These are phyloP conservation scores for Argopecten irradians DNA, from an alignment of 1,140 invertebrate species.

Conservation along the genomic window DNA sequence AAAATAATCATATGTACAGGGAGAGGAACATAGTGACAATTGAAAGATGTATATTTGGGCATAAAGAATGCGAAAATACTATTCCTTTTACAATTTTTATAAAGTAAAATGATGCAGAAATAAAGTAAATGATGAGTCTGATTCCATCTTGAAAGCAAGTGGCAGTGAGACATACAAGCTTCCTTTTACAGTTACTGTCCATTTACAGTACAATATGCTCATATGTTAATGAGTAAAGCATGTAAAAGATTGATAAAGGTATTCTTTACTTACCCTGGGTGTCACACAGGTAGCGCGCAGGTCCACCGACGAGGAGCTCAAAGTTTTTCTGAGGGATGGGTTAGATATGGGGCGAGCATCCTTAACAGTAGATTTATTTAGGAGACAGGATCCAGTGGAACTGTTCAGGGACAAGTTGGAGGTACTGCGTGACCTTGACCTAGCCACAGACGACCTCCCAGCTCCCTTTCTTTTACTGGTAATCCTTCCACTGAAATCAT, in stretches of 20 bases:
- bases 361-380: slow-evolving; percentile 43
- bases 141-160: too few relatives aligned
- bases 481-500: not conserved
- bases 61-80: too few relatives aligned
- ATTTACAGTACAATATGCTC: too few relatives aligned
- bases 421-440: slow-evolving; percentile 34
- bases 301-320: slow-evolving; percentile 46
- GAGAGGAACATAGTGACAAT: not conserved
- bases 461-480: slow-evolving; percentile 6
- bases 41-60: too few relatives aligned
- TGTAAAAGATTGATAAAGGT: too few relatives aligned
- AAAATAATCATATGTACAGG: not conserved
- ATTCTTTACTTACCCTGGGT: slow-evolving; percentile 47
- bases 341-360: slow-evolving; percentile 42
- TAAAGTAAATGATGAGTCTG: too few relatives aligned
- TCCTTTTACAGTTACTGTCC: too few relatives aligned
- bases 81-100: too few relatives aligned
- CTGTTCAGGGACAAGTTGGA: slow-evolving; percentile 46
- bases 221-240: too few relatives aligned
- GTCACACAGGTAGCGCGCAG: slow-evolving; percentile 37
- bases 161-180: too few relatives aligned
- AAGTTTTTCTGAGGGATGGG: slow-evolving; percentile 36
- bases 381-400: slow-evolving; percentile 45
- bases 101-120: too few relatives aligned
- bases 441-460: not conserved